Evolutionary conservation across 2,113 vertebrate species (phyloP), one percentile per base, ranked within the genome.

Genomic region (Cnemophilus loriae): DNA sequence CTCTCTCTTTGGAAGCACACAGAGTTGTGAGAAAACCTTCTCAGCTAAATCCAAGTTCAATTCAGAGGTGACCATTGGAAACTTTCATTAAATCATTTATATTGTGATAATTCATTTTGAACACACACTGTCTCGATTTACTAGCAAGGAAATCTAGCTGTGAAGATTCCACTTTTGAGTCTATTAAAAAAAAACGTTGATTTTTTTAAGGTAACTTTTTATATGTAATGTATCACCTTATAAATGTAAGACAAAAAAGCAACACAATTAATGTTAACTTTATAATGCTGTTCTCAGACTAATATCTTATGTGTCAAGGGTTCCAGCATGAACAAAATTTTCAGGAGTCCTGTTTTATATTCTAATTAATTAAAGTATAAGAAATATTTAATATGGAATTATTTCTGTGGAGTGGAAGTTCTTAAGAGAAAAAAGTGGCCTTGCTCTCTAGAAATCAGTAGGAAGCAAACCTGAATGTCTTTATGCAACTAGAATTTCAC

Each of bases 11-110:
- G 83, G 92, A 90, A 89, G 90, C 81, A 88, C 30, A 83, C 55
- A 69, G 76, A 96, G 49, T 80, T 83, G 88, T 92, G 79, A 94
- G 92, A 95, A 97, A 93, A 84, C 52, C 67, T 57, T 55, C 81
- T 88, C 52, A 70, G 63, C 30, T 90, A 95, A 95, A 90, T 94
- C 83, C 83, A 93, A 86, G 59, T 39, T 89, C 85, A 95, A 96
- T 86, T 95, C 71, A 94, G 86, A 74, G 32, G 24, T 80, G 50
- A 89, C 30, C 39, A 84, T 4, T 90, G 68, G 59, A 95, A 93
- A 92, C 33, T 74, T 95, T 89, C 71, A 86, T 90, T 93, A 93
- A 80, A 67, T 3, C 24, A 59, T 77, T 92, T 88, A 39, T 92
- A 77, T 74, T 63, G 63, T 65, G 79, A 86, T 90, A 93, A 77